Conservation (phyloP, 1,140 invertebrate genomes). For the Zaprionus tsacasi region DNA sequence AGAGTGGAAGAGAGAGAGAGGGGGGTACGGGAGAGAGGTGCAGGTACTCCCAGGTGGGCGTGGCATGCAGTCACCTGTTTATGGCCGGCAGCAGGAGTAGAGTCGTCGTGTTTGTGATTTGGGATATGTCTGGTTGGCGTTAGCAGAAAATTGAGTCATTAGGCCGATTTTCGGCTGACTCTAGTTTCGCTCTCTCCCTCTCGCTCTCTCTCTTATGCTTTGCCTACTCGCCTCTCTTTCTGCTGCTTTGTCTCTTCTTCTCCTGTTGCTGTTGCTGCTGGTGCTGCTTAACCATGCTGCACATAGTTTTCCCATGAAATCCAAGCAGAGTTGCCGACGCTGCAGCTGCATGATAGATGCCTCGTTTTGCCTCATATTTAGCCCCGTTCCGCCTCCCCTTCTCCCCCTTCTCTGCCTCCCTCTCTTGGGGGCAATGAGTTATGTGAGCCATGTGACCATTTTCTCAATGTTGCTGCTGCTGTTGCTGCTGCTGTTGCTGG, state of each 20-base stretch:
- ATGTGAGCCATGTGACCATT: slow-evolving; percentile 52
- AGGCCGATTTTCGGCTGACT: background rate
- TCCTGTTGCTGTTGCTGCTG: background rate
- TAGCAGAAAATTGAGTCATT: slow-evolving; percentile 4
- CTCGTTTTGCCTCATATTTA: no score
- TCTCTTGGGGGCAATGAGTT: slow-evolving; percentile 53
- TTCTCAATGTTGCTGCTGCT: slow-evolving; percentile 14
- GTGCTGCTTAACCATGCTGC: background rate
- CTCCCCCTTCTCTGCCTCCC: background rate
- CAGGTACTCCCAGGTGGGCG: background rate
- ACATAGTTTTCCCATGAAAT: slow-evolving; percentile 49
- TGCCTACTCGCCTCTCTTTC: background rate
- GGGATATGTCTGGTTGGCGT: no score
- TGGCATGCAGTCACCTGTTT: slow-evolving; percentile 31
- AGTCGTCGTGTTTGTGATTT: slow-evolving; percentile 4
- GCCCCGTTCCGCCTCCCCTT: background rate
- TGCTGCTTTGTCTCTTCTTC: background rate
- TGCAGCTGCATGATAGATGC: slow-evolving; percentile 35
- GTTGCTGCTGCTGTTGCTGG: slow-evolving; percentile 8
- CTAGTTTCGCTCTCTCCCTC: background rate
- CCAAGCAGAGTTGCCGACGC: slow-evolving; percentile 4
- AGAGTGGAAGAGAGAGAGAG: background rate
- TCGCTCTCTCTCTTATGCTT: background rate
- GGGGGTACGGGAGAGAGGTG: no score
- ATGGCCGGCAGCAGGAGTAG: background rate